These are phyloP conservation scores for Benthosema pterotum DNA, from an alignment of 2,797 vertebrate species.

Conservation along the genomic window DNA sequence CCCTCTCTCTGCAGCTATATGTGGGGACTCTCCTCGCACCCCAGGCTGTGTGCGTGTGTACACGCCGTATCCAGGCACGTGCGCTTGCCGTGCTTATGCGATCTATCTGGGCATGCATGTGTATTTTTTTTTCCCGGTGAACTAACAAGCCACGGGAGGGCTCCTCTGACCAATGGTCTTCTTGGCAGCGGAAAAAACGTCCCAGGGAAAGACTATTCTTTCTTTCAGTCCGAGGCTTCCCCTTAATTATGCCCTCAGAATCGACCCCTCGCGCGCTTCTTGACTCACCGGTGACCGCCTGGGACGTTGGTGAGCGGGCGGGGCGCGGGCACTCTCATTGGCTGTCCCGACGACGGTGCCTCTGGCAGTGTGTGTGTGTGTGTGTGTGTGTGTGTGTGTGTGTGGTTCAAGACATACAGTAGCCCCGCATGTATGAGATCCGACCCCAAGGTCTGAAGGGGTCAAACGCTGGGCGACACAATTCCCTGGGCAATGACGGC, in stretches of 20 bases:
- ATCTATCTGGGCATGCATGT: conserved; percentile 11
- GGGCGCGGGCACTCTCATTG: conserved; percentile 15
- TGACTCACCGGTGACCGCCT: conserved; percentile 26
- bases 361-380: neutral
- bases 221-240: conserved; percentile 5
- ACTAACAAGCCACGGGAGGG: conserved; percentile 35
- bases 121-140: conserved; percentile 23
- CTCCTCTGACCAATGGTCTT: conserved; percentile 47
- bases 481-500: conserved; percentile 41
- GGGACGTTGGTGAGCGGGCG: conserved; percentile 15
- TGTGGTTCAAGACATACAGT: conserved; percentile 12
- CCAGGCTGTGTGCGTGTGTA: conserved; percentile 17
- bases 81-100: neutral
- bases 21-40: conserved; percentile 18
- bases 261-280: conserved; percentile 22
- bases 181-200: conserved; percentile 24
- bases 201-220: too few relatives aligned
- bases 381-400: too few relatives aligned
- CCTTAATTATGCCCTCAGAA: conserved; percentile 43
- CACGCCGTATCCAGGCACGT: too few relatives aligned
- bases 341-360: conserved; percentile 21
- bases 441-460: conserved; percentile 38
- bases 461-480: conserved; percentile 47
- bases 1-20: conserved; percentile 31
- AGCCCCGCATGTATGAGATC: conserved; percentile 28